A percentile compares a stretch with the other conserved stretches of the same genome.
Evolutionary conservation across 2,113 vertebrate genomes (phyloP).

Genomic region (Lamprologus ornatipinnis): DNA sequence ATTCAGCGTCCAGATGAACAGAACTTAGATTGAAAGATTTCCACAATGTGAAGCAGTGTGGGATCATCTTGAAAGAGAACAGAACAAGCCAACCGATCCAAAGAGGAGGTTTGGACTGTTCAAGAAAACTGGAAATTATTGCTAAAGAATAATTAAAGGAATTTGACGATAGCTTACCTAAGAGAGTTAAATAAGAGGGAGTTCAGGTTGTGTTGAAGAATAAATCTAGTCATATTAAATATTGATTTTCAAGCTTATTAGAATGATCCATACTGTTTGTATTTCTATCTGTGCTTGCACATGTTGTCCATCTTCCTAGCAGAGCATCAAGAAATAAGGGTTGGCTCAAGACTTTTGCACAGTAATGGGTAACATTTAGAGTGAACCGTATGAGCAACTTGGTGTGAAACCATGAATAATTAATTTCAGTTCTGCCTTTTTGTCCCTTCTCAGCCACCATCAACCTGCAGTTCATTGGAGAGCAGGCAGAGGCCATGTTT

Average conservation of each 20-base stretch:
- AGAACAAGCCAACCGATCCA: fast-evolving
- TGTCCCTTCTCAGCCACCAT: constrained; percentile 71
- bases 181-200: not conserved
- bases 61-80: not conserved
- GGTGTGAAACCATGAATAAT: not conserved
- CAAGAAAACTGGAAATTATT: not conserved
- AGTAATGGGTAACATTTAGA: not conserved
- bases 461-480: constrained; percentile 91
- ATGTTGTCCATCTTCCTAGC: not conserved
- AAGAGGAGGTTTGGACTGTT: not conserved
- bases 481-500: constrained; percentile 96
- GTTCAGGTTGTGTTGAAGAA: not conserved
- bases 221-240: not conserved
- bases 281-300: fast-evolving
- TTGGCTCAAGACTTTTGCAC: not conserved
- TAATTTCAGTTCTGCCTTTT: not conserved
- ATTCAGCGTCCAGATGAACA: not conserved
- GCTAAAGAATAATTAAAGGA: not conserved
- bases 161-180: not conserved
- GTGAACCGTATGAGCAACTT: fast-evolving
- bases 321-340: not conserved
- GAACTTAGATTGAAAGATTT: not conserved
- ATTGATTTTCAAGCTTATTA: fast-evolving
- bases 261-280: not conserved
- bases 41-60: not conserved